Conservation (phyloP, 2,888 invertebrate genomes). For the Cheilosia soror region DNA sequence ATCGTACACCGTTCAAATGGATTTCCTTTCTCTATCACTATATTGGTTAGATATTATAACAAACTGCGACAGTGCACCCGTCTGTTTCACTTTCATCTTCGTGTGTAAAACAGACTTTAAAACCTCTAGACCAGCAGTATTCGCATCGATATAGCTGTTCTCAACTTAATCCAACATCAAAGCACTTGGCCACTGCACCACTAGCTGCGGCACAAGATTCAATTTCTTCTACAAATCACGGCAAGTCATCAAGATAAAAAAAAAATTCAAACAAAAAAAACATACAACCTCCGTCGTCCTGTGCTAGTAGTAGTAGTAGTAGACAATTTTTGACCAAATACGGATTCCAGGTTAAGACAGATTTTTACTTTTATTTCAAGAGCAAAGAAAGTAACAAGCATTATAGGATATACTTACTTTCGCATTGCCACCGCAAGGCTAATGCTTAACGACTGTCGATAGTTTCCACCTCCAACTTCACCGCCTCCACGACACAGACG, state of each 20-base stretch:
- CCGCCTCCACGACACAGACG: constrained; percentile 48
- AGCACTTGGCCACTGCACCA: constrained; percentile 44
- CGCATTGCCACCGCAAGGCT: constrained; percentile 72
- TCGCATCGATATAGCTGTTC: constrained; percentile 45
- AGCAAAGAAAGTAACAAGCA: constrained; percentile 74
- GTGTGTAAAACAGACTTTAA: constrained; percentile 51
- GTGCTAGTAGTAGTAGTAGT: constrained; percentile 57
- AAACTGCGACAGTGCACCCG: constrained; percentile 22
- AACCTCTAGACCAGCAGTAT: background rate
- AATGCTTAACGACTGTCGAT: constrained; percentile 69
- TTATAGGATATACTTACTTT: constrained; percentile 70
- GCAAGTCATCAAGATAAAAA: constrained; percentile 66
- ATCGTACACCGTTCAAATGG: constrained; percentile 24
- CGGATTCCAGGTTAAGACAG: constrained; percentile 71
- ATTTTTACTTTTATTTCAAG: constrained; percentile 51
- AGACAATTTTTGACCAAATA: constrained; percentile 73
- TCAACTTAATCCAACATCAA: constrained; percentile 58
- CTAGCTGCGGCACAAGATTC: constrained; percentile 62
- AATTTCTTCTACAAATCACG: constrained; percentile 74
- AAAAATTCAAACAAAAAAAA: constrained; percentile 17
- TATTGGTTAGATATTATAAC: constrained; percentile 26
- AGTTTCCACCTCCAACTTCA: constrained; percentile 60
- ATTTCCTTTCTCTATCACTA: constrained; percentile 60
- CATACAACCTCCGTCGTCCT: constrained; percentile 19
- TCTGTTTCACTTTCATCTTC: constrained; percentile 68